A percentile compares a stretch with the other conserved stretches of the same genome.
phyloP scores from a whole-genome alignment of 2,888 invertebrate genomes.

The Drosophila testacea region DNA sequence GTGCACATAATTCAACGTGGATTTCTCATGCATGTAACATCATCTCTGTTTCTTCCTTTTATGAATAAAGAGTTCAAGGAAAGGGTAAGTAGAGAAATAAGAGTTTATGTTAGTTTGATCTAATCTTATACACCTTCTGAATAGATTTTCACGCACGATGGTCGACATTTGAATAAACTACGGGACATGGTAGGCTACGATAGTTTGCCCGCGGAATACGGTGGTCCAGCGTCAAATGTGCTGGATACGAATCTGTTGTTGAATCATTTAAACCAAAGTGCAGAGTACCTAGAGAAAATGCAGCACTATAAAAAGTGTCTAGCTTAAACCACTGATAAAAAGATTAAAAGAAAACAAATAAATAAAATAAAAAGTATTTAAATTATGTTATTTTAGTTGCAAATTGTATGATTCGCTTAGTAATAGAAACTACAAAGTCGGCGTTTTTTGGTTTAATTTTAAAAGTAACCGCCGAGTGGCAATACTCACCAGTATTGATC shows the following conservation, averaged over 20 bases:
- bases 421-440: background rate
- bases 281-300: slow-evolving; percentile 74
- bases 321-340: slow-evolving; percentile 1
- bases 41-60: slow-evolving; percentile 80
- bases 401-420: too few species aligned
- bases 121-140: background rate
- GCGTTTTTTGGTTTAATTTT: background rate
- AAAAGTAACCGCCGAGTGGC: background rate
- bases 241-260: slow-evolving; percentile 77
- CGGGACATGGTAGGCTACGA: slow-evolving; percentile 82
- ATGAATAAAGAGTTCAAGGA: slow-evolving; percentile 82
- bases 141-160: slow-evolving; percentile 82
- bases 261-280: slow-evolving; percentile 74
- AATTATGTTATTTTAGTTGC: background rate
- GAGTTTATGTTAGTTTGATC: background rate
- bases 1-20: slow-evolving; percentile 83
- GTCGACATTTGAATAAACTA: slow-evolving; percentile 79
- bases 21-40: slow-evolving; percentile 79
- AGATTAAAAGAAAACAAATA: background rate
- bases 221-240: slow-evolving; percentile 78
- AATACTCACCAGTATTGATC: background rate
- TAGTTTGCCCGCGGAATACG: slow-evolving; percentile 80
- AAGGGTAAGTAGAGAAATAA: slow-evolving; percentile 60
- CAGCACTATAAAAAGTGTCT: slow-evolving; percentile 73
- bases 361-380: background rate